phyloP scores from a whole-genome alignment of 2,113 vertebrate genomes.

The Lophochroa leadbeateri region DNA sequence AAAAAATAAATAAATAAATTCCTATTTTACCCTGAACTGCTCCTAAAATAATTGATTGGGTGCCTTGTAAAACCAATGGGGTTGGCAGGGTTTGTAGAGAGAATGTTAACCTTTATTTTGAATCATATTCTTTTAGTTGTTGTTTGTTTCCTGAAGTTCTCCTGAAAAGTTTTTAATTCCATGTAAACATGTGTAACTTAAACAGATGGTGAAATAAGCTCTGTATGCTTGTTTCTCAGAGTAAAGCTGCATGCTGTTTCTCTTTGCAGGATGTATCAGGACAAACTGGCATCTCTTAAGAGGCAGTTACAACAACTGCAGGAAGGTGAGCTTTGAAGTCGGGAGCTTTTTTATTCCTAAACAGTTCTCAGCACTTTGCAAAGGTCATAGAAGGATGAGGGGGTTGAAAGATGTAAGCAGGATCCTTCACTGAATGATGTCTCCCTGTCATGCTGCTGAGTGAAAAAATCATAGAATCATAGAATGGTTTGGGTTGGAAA shows the following conservation, averaged over 20 bases:
- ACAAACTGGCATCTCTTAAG: constrained; percentile 95
- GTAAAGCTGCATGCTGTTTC: neutral
- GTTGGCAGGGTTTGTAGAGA: neutral
- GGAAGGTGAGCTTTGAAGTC: constrained; percentile 83
- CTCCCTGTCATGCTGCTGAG: neutral
- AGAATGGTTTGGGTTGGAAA: neutral
- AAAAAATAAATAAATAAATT: neutral
- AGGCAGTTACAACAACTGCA: constrained; percentile 93
- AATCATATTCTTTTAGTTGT: neutral
- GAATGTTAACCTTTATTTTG: neutral
- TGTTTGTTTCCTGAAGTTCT: neutral
- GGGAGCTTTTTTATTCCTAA: neutral
- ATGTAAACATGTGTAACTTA: neutral
- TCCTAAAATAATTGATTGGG: neutral
- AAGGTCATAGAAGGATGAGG: neutral
- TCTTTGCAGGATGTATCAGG: constrained; percentile 92
- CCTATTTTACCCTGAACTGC: neutral
- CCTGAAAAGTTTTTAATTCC: neutral
- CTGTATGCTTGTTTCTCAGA: neutral
- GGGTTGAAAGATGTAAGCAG: neutral
- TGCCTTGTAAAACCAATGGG: neutral
- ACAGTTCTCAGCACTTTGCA: neutral
- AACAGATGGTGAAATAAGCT: neutral
- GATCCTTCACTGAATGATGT: neutral
- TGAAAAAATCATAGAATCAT: neutral